Evolutionary conservation across 2,888 invertebrate species (phyloP), one percentile per base, ranked within the genome.

Genomic region (Nesidiocoris tenuis): DNA sequence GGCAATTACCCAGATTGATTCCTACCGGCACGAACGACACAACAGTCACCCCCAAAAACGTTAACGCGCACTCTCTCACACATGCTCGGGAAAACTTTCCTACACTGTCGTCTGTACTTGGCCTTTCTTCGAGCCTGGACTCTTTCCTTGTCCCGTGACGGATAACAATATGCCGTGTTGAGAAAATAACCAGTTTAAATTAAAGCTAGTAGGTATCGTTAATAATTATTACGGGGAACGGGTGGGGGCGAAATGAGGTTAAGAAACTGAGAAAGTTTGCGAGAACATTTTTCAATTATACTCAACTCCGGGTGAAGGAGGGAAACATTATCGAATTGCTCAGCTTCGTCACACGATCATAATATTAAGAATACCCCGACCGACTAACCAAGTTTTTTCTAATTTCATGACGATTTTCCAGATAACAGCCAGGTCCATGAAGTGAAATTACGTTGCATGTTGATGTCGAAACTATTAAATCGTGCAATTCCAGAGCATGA

Each of bases 1-100:
- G 70, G 57, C 61, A 59, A 70, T 70, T 70, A 70, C 70, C 24
- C 57, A 70, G 70, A 70, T 70, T 70, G 61, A 70, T 70, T 24
- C 61, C 59, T 23, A 21, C 1, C 17, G 24, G 70, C 70, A 70
- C 70, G 70, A 22, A 67, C 67, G 67, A 54, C 67, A 67, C 67
- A n/a, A 67, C 67, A 67, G 67, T 39, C 23, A 22, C 65, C 65
- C 2, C 67, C 23, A 23, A 54, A 54, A 39, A 39, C 39, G 39
- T 39, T 39, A 12, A 39, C 39, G 39, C 39, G 3, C 39, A 39
- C 39, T 3, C 12, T 3, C 3, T 7, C 39, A 39, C 39, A 39
- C 39, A 12, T n/a, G n/a, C n/a, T n/a, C n/a, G 12, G 3, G 39
- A 39, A 39, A 39, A 12, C 12, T 39, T 12, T 7, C 39, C 12